These are phyloP conservation scores for Andrena dorsata DNA, from an alignment of 2,888 invertebrate species.

Conservation along the genomic window DNA sequence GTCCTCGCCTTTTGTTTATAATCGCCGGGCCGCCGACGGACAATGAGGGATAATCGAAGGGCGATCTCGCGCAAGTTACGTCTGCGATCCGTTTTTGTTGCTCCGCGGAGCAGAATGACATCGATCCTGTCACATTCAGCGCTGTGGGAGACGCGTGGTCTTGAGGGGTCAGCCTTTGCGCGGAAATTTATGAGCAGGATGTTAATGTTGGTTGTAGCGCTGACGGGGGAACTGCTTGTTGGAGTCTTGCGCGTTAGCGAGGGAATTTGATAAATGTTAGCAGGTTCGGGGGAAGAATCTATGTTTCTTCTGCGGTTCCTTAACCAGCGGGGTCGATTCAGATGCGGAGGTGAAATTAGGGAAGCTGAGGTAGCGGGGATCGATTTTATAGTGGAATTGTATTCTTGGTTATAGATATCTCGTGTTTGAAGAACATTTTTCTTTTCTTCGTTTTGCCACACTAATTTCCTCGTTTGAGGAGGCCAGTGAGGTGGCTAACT, in stretches of 20 bases:
- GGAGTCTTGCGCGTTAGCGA: not conserved
- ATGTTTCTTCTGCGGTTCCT: too few relatives aligned
- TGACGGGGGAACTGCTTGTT: not conserved
- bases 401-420: too few relatives aligned
- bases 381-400: too few relatives aligned
- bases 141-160: not conserved
- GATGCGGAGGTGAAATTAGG: too few relatives aligned
- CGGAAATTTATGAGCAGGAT: slow-evolving; percentile 18
- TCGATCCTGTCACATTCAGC: slow-evolving; percentile 52
- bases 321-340: too few relatives aligned
- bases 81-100: slow-evolving; percentile 16
- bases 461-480: too few relatives aligned
- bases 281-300: not conserved
- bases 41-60: slow-evolving; percentile 59
- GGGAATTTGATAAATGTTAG: not conserved
- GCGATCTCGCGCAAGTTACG: slow-evolving; percentile 22
- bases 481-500: too few relatives aligned
- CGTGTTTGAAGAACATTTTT: too few relatives aligned
- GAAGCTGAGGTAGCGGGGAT: too few relatives aligned
- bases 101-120: slow-evolving; percentile 8
- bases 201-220: too few relatives aligned
- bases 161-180: not conserved
- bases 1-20: slow-evolving; percentile 62
- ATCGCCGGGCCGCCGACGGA: slow-evolving; percentile 53
- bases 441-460: too few relatives aligned